These are phyloP conservation scores for Nomada goodeniana DNA, from an alignment of 2,888 invertebrate species.

Conservation along the genomic window DNA sequence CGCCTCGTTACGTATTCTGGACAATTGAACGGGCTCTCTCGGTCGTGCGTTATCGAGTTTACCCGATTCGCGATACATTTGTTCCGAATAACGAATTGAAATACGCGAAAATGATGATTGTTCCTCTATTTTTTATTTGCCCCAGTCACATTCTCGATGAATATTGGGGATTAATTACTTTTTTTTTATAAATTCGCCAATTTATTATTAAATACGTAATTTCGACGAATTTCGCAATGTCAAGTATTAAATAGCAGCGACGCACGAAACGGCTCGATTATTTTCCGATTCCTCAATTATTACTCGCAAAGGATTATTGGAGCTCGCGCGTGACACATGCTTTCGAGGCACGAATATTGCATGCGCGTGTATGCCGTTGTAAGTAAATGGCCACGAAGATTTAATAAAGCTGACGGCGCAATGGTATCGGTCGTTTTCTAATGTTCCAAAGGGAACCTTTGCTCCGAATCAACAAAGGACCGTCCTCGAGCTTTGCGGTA, in stretches of 20 bases:
- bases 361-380: background rate
- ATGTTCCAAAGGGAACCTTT: background rate
- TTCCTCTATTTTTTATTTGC: too few relatives aligned
- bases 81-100: background rate
- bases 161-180: too few relatives aligned
- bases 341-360: background rate
- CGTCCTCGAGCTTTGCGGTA: background rate
- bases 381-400: background rate
- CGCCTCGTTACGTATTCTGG: conserved; percentile 26
- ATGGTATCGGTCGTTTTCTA: background rate
- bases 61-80: background rate
- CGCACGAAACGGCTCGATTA: background rate
- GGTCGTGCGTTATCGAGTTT: background rate
- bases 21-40: conserved; percentile 21
- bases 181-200: too few relatives aligned
- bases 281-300: background rate
- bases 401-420: conserved; percentile 6
- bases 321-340: background rate
- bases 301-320: background rate
- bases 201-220: too few relatives aligned
- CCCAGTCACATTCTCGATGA: too few relatives aligned
- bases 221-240: background rate
- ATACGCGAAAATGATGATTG: too few relatives aligned
- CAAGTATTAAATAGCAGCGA: too few relatives aligned
- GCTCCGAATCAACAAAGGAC: background rate